Evolutionary conservation across 35 echinoderm and acorn worm genomes (phyloP).

Genomic region (Ophiothrix spiculata): DNA sequence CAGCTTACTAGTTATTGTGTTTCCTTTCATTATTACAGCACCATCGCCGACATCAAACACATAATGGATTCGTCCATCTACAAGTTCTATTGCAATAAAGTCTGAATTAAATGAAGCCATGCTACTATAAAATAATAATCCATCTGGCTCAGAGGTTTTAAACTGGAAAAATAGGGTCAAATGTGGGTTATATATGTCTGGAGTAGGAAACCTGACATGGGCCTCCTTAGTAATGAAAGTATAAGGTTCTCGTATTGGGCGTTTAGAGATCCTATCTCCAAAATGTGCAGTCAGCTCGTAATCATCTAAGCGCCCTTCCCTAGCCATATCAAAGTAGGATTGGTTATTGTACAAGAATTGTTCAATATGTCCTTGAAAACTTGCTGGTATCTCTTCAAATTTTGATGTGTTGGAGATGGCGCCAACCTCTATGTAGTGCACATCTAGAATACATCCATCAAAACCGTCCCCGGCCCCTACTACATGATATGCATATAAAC

Average conservation of each 20-base stretch:
- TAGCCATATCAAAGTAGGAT: slow-evolving; percentile 84
- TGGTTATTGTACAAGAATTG: slow-evolving; percentile 90
- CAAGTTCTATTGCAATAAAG: slow-evolving; percentile 81
- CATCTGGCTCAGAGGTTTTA: slow-evolving; percentile 77
- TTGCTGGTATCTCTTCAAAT: slow-evolving; percentile 17
- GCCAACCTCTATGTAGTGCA: slow-evolving; percentile 79
- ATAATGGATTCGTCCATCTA: slow-evolving; percentile 71
- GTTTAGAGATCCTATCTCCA: slow-evolving; percentile 53
- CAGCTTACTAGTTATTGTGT: slow-evolving; percentile 40
- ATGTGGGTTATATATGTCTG: slow-evolving; percentile 49
- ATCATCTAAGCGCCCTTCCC: slow-evolving; percentile 2
- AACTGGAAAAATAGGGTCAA: slow-evolving; percentile 93
- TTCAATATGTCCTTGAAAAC: slow-evolving; percentile 88
- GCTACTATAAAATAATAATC: slow-evolving; percentile 71
- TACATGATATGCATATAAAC: slow-evolving; percentile 36
- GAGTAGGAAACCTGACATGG: slow-evolving; percentile 41
- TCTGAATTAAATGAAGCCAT: slow-evolving; percentile 51
- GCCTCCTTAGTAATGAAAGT: slow-evolving; percentile 81
- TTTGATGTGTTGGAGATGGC: slow-evolving; percentile 35
- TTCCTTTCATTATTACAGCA: slow-evolving; percentile 56
- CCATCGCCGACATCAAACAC: slow-evolving; percentile 73
- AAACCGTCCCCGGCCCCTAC: slow-evolving; percentile 61
- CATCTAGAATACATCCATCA: slow-evolving; percentile 49
- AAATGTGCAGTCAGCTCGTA: slow-evolving; percentile 57
- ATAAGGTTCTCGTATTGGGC: slow-evolving; percentile 50